Evolutionary conservation across 2,888 invertebrate genomes (phyloP).

Genomic region (Harpalus rubripes): DNA sequence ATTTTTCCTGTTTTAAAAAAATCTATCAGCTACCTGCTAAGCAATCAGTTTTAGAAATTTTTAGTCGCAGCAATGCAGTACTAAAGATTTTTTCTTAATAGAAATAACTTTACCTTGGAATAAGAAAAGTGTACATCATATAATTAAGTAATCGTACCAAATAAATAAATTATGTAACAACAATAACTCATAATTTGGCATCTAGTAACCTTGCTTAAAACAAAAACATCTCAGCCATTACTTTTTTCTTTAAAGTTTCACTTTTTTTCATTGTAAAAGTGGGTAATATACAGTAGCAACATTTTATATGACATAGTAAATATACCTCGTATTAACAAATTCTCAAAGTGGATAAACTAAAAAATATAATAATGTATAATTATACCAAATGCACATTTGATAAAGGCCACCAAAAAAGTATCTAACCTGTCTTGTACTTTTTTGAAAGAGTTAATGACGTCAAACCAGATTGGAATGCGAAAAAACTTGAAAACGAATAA

Average conservation of each 20-base stretch:
- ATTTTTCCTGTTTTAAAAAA: too few species aligned
- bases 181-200: background rate
- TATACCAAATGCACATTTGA: background rate
- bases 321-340: background rate
- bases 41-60: too few species aligned
- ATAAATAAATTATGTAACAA: background rate
- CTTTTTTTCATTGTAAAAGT: background rate
- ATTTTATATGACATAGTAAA: background rate
- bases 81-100: too few species aligned
- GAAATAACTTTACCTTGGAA: too few species aligned
- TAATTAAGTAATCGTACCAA: background rate
- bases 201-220: conserved; percentile 20
- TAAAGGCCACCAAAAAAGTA: background rate
- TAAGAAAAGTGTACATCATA: background rate
- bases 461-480: background rate
- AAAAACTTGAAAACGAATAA: conserved; percentile 6
- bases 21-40: too few species aligned
- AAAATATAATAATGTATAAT: background rate
- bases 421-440: background rate
- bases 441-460: conserved; percentile 24
- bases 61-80: too few species aligned
- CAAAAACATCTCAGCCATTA: conserved; percentile 25
- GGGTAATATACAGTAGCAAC: conserved; percentile 14
- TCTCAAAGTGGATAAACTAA: background rate
- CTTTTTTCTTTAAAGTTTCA: background rate